phyloP scores from a whole-genome alignment of 1,140 invertebrate genomes.

The Parapsyche elsis region DNA sequence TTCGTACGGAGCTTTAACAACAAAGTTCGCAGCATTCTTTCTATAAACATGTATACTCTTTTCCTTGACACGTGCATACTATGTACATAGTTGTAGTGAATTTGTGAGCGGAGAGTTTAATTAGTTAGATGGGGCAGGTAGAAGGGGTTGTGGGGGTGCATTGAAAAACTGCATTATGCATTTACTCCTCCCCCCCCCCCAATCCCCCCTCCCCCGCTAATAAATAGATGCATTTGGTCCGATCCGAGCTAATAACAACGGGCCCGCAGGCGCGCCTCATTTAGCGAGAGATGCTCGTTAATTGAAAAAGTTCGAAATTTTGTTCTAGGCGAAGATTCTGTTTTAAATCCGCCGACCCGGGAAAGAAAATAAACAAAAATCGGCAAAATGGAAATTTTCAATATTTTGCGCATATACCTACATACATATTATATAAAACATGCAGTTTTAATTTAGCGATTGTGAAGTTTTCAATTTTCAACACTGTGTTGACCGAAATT shows the following conservation, averaged over 20 bases:
- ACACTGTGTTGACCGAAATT: neutral
- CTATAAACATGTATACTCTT: too few species aligned
- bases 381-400: conserved; percentile 43
- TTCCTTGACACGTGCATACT: too few species aligned
- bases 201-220: conserved; percentile 10
- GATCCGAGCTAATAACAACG: conserved; percentile 47
- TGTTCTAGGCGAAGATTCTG: conserved; percentile 43
- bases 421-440: too few species aligned
- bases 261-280: neutral
- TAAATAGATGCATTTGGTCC: conserved; percentile 47
- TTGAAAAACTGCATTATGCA: conserved; percentile 41
- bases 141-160: neutral
- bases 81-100: too few species aligned
- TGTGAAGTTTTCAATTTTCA: neutral
- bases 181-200: neutral
- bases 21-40: neutral
- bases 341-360: conserved; percentile 39
- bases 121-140: neutral
- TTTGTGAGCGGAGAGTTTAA: conserved; percentile 15
- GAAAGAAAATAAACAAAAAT: conserved; percentile 49
- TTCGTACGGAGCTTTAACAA: neutral
- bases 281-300: conserved; percentile 39
- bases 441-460: neutral
- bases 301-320: conserved; percentile 54
- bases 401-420: conserved; percentile 33